phyloP scores from a whole-genome alignment of 1,140 invertebrate genomes.

The Lepidurus arcticus region DNA sequence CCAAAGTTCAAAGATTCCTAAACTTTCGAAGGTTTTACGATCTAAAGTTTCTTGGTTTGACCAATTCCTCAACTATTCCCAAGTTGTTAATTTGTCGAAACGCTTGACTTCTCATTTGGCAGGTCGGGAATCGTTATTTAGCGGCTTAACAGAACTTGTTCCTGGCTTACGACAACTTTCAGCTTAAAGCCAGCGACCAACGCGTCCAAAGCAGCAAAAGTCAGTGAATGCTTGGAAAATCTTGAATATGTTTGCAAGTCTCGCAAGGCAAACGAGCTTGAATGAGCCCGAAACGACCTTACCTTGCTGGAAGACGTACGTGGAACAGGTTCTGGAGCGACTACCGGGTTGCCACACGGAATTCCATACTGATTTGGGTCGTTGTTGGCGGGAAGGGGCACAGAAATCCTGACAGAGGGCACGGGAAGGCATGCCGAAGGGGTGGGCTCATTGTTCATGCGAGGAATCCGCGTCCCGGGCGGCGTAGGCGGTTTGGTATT shows the following conservation, averaged over 20 bases:
- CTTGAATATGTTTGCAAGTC: slow-evolving; percentile 11
- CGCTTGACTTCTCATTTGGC: too few species aligned
- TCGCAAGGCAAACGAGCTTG: background rate
- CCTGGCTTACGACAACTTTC: too few species aligned
- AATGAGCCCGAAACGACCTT: slow-evolving; percentile 20
- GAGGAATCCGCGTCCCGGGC: background rate
- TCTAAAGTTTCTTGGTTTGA: too few species aligned
- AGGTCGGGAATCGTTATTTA: too few species aligned
- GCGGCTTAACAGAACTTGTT: too few species aligned
- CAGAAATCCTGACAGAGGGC: background rate
- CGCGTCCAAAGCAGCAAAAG: background rate
- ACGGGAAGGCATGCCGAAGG: background rate
- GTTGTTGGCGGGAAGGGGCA: background rate
- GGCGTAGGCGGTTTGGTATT: background rate
- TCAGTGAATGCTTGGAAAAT: background rate
- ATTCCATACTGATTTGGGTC: background rate
- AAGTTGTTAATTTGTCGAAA: too few species aligned
- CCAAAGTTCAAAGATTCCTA: too few species aligned
- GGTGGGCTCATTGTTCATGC: background rate
- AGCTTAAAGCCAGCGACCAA: background rate
- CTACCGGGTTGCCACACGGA: background rate
- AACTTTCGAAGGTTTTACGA: too few species aligned
- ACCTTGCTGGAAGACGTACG: background rate
- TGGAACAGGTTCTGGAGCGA: background rate
- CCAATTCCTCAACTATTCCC: too few species aligned